Percentiles rank a stretch among this genome's conserved stretches.
Evolutionary conservation across 2,797 vertebrate genomes (phyloP).

Genomic region (Hipposideros larvatus): DNA sequence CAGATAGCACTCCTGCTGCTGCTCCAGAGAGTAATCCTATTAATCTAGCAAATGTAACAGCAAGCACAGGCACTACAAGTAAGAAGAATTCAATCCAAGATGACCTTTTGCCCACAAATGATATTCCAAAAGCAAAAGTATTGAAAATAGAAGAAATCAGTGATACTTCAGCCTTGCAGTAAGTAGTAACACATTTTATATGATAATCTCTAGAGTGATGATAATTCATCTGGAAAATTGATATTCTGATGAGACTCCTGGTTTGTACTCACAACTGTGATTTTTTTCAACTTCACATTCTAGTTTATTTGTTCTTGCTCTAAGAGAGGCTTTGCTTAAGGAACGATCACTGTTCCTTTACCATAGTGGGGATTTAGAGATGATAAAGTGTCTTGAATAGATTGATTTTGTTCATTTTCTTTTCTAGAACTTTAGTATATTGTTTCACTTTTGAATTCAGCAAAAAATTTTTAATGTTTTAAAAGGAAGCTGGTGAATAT

Average conservation of each 20-base stretch:
- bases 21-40: constrained; percentile 32
- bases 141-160: constrained; percentile 94
- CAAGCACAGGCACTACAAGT: neutral
- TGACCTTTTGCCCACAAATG: constrained; percentile 83
- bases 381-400: neutral
- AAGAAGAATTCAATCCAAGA: constrained; percentile 80
- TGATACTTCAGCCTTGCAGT: constrained; percentile 82
- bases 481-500: neutral
- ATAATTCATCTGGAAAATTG: neutral
- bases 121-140: constrained; percentile 93
- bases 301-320: neutral
- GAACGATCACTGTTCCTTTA: neutral
- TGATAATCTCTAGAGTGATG: neutral
- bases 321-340: neutral
- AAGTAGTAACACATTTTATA: constrained; percentile 79
- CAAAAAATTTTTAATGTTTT: neutral
- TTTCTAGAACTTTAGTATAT: neutral
- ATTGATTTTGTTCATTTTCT: constrained; percentile 29
- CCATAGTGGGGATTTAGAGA: neutral
- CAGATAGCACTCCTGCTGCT: constrained; percentile 4
- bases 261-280: neutral
- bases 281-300: neutral
- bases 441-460: constrained; percentile 45
- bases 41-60: constrained; percentile 25
- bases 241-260: neutral